A percentile compares a stretch with the other conserved stretches of the same genome.
Conservation (phyloP, 2,888 invertebrate genomes). For the Pyrocoelia pectoralis region DNA sequence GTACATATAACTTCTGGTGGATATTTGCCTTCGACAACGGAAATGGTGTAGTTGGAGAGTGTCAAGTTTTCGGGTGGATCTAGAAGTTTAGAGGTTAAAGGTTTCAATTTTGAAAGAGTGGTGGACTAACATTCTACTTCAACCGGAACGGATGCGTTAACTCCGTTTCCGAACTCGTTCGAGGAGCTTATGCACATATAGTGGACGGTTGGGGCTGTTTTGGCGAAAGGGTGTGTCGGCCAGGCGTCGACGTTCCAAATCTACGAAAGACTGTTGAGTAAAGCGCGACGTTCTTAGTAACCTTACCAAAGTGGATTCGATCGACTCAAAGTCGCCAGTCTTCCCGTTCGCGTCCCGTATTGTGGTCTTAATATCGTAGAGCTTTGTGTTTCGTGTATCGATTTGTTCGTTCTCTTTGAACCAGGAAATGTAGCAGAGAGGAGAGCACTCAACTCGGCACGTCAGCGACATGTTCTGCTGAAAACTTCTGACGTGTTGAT, state of each 20-base stretch:
- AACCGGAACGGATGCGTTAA: slow-evolving; percentile 84
- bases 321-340: slow-evolving; percentile 88
- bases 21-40: slow-evolving; percentile 65
- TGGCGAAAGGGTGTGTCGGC: slow-evolving; percentile 79
- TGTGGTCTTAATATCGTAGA: slow-evolving; percentile 74
- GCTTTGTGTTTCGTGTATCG: slow-evolving; percentile 64
- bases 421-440: slow-evolving; percentile 86
- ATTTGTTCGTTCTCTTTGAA: slow-evolving; percentile 79
- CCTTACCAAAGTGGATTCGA: slow-evolving; percentile 84
- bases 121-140: slow-evolving; percentile 86
- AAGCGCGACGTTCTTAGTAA: background rate
- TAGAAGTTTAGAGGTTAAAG: slow-evolving; percentile 50
- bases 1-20: slow-evolving; percentile 67
- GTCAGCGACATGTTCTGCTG: slow-evolving; percentile 68
- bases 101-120: background rate
- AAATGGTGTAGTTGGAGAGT: slow-evolving; percentile 66
- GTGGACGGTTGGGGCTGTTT: slow-evolving; percentile 78
- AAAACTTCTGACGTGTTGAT: slow-evolving; percentile 70
- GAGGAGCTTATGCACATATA: slow-evolving; percentile 84
- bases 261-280: slow-evolving; percentile 50
- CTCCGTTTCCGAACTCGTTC: slow-evolving; percentile 81
- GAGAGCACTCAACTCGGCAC: slow-evolving; percentile 90
- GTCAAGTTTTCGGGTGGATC: slow-evolving; percentile 88
- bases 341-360: slow-evolving; percentile 76
- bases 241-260: slow-evolving; percentile 89